phyloP scores from a whole-genome alignment of 2,888 invertebrate species.

The Phengaris alcon region DNA sequence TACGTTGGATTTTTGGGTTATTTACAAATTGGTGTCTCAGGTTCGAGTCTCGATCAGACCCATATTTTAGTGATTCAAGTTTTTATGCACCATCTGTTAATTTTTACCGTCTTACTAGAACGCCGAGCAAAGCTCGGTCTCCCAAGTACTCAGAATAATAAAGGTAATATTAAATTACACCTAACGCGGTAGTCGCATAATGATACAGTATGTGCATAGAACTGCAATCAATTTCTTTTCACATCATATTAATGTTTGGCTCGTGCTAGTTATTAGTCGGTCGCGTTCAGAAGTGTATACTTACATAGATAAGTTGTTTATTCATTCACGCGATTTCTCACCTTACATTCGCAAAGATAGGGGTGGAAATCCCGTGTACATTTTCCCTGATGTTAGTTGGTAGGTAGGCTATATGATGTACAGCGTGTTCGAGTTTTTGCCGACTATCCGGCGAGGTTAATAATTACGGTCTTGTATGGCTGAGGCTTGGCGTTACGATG shows the following conservation, averaged over 20 bases:
- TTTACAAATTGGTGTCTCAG: too few relatives aligned
- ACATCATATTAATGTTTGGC: constrained; percentile 46
- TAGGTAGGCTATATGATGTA: constrained; percentile 36
- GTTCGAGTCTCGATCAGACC: too few relatives aligned
- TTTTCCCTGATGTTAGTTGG: constrained; percentile 18
- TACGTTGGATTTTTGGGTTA: too few relatives aligned
- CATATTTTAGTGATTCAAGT: too few relatives aligned
- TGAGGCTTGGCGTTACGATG: constrained; percentile 48
- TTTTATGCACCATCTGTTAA: too few relatives aligned
- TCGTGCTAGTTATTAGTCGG: constrained; percentile 52
- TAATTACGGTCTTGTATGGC: constrained; percentile 53
- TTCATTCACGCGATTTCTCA: constrained; percentile 18
- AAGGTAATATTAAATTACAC: constrained; percentile 22
- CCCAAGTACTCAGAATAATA: too few relatives aligned
- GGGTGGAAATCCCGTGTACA: constrained; percentile 29
- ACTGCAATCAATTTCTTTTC: constrained; percentile 45
- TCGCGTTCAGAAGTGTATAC: constrained; percentile 47
- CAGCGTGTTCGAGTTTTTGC: constrained; percentile 57
- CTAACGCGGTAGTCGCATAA: constrained; percentile 35
- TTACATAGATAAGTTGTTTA: constrained; percentile 38
- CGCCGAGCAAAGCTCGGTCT: too few relatives aligned
- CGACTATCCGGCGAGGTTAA: constrained; percentile 59
- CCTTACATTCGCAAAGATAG: background rate
- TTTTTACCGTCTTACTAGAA: too few relatives aligned
- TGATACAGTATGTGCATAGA: constrained; percentile 40